These are phyloP conservation scores for Salticus scenicus DNA, from an alignment of 2,888 invertebrate species.

Conservation along the genomic window DNA sequence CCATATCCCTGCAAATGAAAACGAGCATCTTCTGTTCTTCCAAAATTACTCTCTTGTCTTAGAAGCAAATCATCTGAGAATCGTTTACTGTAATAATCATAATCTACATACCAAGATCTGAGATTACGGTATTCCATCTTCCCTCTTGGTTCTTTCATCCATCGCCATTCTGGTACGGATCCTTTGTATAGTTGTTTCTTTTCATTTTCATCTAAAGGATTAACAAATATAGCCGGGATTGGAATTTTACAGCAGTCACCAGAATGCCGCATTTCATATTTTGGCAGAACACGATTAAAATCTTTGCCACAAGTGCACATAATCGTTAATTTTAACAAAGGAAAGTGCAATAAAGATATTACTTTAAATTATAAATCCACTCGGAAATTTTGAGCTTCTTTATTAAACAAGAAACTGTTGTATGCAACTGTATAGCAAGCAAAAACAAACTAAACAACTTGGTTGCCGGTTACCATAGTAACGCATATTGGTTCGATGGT, in stretches of 20 bases:
- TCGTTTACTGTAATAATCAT: conserved; percentile 39
- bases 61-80: conserved; percentile 20
- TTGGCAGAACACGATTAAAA: neutral
- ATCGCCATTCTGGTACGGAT: conserved; percentile 20
- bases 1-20: conserved; percentile 25
- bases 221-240: conserved; percentile 30
- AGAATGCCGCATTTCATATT: neutral
- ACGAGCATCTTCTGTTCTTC: conserved; percentile 24
- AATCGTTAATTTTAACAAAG: neutral
- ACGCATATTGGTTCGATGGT: no score
- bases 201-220: conserved; percentile 41
- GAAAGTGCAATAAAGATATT: no score
- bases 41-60: conserved; percentile 18
- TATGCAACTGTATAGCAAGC: no score
- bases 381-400: no score
- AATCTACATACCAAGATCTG: conserved; percentile 19
- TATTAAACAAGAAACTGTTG: no score
- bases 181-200: conserved; percentile 47
- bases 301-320: neutral
- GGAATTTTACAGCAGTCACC: conserved; percentile 34
- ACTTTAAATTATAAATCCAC: no score
- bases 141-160: conserved; percentile 38
- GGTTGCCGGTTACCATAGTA: no score
- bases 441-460: no score
- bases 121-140: conserved; percentile 21